A percentile compares a stretch with the other conserved stretches of the same genome.
These are phyloP conservation scores for Druon quercuslanigerum DNA, from an alignment of 1,140 invertebrate genomes.

Conservation along the genomic window DNA sequence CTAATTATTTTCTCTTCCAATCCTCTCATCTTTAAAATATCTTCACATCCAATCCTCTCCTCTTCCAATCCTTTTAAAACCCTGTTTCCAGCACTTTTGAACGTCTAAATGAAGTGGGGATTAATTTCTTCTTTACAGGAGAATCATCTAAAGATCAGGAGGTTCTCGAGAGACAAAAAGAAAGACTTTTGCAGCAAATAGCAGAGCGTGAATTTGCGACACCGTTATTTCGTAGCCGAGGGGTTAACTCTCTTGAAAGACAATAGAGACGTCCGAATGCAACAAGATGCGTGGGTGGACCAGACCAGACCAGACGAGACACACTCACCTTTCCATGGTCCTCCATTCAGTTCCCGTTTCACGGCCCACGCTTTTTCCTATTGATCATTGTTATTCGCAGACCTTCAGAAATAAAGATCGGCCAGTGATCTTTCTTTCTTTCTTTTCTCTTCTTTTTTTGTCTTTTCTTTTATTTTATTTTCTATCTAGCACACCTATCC, in stretches of 20 bases:
- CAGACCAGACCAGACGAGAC: conserved; percentile 39
- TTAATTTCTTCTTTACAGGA: conserved; percentile 10
- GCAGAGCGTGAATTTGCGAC: conserved; percentile 21
- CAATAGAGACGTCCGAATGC: conserved; percentile 63
- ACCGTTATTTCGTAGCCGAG: conserved; percentile 53
- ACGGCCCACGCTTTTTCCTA: conserved; percentile 53
- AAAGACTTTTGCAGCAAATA: conserved; percentile 1
- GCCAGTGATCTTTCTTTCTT: too few species aligned
- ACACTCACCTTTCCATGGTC: conserved; percentile 43
- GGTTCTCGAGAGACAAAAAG: conserved; percentile 4
- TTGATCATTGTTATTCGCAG: conserved; percentile 43
- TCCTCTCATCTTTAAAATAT: too few species aligned
- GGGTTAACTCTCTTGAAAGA: conserved; percentile 52
- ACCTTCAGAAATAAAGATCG: too few species aligned
- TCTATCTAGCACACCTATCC: too few species aligned
- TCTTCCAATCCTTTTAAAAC: too few species aligned
- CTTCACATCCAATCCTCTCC: too few species aligned
- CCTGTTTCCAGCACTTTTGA: too few species aligned
- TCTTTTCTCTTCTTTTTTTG: too few species aligned
- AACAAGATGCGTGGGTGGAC: conserved; percentile 54
- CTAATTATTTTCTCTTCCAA: too few species aligned
- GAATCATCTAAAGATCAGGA: not conserved
- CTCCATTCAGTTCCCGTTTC: conserved; percentile 47
- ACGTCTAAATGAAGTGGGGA: too few species aligned
- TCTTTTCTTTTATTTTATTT: too few species aligned